Conservation (phyloP, 2,888 invertebrate species). For the Aspidiotus destructor region DNA sequence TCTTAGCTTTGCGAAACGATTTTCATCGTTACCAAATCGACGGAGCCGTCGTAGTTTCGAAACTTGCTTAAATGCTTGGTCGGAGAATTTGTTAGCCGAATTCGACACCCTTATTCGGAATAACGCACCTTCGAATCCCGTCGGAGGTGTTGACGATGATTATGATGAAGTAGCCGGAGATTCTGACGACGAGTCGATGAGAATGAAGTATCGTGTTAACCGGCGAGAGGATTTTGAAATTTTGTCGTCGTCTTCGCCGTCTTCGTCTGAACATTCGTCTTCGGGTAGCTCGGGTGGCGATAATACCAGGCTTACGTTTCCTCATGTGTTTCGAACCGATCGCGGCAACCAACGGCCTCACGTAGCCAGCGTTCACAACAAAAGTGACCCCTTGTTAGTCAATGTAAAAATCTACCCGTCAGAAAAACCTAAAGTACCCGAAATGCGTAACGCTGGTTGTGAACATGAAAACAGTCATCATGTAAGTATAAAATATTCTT, state of each 20-base stretch:
- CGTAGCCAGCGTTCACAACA: constrained; percentile 24
- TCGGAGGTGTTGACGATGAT: constrained; percentile 28
- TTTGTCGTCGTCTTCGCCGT: constrained; percentile 29
- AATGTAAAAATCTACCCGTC: constrained; percentile 27
- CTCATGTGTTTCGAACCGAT: constrained; percentile 7
- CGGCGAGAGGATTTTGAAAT: constrained; percentile 21
- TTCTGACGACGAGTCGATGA: constrained; percentile 35
- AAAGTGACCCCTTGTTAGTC: constrained; percentile 22
- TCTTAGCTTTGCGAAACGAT: constrained; percentile 15
- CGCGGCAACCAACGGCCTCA: constrained; percentile 20
- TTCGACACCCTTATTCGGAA: constrained; percentile 39
- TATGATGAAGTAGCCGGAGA: constrained; percentile 36
- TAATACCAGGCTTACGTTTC: constrained; percentile 21
- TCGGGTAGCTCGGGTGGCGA: constrained; percentile 25
- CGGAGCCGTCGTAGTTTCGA: constrained; percentile 21
- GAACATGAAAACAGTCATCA: constrained; percentile 10
- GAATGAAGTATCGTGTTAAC: constrained; percentile 19
- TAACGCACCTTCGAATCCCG: constrained; percentile 22
- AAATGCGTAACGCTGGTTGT: constrained; percentile 8
- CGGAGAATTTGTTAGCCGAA: constrained; percentile 38
- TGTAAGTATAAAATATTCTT: neutral
- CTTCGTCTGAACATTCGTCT: constrained; percentile 34
- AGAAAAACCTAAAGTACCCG: constrained; percentile 33
- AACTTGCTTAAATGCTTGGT: constrained; percentile 37
- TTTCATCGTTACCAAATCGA: constrained; percentile 19